phyloP scores from a whole-genome alignment of 2,888 invertebrate genomes.

The Sisyra terminalis region DNA sequence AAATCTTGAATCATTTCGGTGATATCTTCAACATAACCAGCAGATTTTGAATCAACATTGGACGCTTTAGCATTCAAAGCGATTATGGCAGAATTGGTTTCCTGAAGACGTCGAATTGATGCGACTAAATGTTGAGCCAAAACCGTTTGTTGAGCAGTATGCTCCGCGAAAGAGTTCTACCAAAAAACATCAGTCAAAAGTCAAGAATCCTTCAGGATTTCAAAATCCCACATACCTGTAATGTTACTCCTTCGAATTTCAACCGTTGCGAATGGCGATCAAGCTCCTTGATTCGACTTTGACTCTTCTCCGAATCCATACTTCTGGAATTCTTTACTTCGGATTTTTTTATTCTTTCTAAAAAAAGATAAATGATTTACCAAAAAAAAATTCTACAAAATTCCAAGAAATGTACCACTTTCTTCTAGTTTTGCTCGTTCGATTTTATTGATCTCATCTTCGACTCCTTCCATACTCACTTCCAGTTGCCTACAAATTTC shows the following conservation, averaged over 20 bases:
- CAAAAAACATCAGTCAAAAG: constrained; percentile 5
- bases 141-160: constrained; percentile 23
- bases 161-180: constrained; percentile 13
- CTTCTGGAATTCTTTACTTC: neutral
- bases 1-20: constrained; percentile 24
- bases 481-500: constrained; percentile 25
- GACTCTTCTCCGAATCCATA: constrained; percentile 11
- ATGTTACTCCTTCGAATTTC: constrained; percentile 14
- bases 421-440: constrained; percentile 1
- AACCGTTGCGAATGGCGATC: constrained; percentile 14
- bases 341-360: constrained; percentile 1
- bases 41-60: neutral
- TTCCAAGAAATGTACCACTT: constrained; percentile 1
- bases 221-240: constrained; percentile 13
- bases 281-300: constrained; percentile 14
- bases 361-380: too few relatives aligned
- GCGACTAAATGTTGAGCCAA: constrained; percentile 24
- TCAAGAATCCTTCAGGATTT: too few relatives aligned
- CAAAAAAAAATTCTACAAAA: constrained; percentile 3
- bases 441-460: constrained; percentile 20
- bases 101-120: constrained; percentile 26
- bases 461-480: constrained; percentile 21
- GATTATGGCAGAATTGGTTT: constrained; percentile 14
- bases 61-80: constrained; percentile 11
- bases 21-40: constrained; percentile 14